These are phyloP conservation scores for Acipenser ruthenus DNA, from an alignment of 2,797 vertebrate species.

Conservation along the genomic window DNA sequence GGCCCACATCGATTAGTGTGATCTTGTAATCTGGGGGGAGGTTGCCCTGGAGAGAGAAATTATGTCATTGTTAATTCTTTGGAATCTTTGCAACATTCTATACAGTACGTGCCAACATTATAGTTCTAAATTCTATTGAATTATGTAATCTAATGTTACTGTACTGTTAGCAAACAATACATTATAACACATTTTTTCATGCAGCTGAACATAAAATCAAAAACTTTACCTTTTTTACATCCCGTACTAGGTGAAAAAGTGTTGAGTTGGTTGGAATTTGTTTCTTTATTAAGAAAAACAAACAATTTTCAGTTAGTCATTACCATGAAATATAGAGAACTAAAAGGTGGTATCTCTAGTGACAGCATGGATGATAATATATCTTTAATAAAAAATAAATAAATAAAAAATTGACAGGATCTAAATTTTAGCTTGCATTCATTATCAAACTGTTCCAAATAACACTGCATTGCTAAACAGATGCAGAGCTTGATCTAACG, in stretches of 20 bases:
- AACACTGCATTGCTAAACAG: too few species aligned
- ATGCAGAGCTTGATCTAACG: too few species aligned
- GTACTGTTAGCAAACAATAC: background rate
- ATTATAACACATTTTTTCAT: background rate
- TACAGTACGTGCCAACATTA: background rate
- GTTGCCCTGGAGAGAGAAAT: slow-evolving; percentile 67
- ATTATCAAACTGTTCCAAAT: too few species aligned
- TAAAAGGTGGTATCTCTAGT: too few species aligned
- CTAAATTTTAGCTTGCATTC: too few species aligned
- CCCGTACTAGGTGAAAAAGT: slow-evolving; percentile 87
- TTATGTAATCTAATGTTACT: background rate
- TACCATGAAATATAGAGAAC: too few species aligned
- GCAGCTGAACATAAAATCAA: background rate
- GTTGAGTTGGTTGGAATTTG: slow-evolving; percentile 89
- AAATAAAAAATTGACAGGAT: too few species aligned
- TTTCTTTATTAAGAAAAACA: slow-evolving; percentile 64
- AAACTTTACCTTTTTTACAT: slow-evolving; percentile 85
- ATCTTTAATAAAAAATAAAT: too few species aligned
- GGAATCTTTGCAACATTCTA: background rate
- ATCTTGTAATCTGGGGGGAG: slow-evolving; percentile 96
- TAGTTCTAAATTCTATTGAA: background rate
- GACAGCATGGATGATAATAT: too few species aligned
- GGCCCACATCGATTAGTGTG: slow-evolving; percentile 89
- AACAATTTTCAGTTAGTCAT: background rate
- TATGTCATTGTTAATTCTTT: background rate